phyloP scores from a whole-genome alignment of 2,113 vertebrate species.

The Galeopterus variegatus region DNA sequence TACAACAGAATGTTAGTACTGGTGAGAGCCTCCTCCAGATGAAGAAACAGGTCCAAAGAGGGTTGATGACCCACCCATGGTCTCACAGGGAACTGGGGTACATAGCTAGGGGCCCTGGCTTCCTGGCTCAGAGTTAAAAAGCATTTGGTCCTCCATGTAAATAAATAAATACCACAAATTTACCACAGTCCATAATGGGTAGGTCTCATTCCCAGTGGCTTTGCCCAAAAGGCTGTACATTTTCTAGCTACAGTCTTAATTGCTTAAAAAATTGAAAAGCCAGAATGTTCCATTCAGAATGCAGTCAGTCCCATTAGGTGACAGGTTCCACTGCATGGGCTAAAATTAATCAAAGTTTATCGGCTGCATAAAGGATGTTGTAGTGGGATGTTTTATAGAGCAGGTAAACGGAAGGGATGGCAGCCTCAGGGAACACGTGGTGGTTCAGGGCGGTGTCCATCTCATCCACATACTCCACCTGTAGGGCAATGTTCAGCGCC shows the following conservation, averaged over 20 bases:
- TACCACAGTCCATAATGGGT: conserved; percentile 11
- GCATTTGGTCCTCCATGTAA: conserved; percentile 35
- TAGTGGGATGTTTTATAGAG: conserved; percentile 91
- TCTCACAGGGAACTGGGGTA: neutral
- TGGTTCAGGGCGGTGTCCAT: conserved; percentile 85
- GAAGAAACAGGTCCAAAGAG: conserved; percentile 19
- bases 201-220: conserved; percentile 52
- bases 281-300: conserved; percentile 74
- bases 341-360: conserved; percentile 71
- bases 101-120: neutral
- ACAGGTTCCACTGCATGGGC: conserved; percentile 70
- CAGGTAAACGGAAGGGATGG: conserved; percentile 86
- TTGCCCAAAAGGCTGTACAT: conserved; percentile 44
- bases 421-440: conserved; percentile 91
- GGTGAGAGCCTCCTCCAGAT: neutral
- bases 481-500: conserved; percentile 88
- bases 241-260: conserved; percentile 67
- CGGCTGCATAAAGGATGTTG: conserved; percentile 89
- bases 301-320: conserved; percentile 78
- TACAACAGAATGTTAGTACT: neutral
- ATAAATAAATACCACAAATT: conserved; percentile 66
- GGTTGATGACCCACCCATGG: neutral
- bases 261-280: conserved; percentile 72
- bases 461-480: conserved; percentile 89
- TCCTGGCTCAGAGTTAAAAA: conserved; percentile 37